Evolutionary conservation across 2,113 vertebrate genomes (phyloP).

Genomic region (Perca schrenkii): DNA sequence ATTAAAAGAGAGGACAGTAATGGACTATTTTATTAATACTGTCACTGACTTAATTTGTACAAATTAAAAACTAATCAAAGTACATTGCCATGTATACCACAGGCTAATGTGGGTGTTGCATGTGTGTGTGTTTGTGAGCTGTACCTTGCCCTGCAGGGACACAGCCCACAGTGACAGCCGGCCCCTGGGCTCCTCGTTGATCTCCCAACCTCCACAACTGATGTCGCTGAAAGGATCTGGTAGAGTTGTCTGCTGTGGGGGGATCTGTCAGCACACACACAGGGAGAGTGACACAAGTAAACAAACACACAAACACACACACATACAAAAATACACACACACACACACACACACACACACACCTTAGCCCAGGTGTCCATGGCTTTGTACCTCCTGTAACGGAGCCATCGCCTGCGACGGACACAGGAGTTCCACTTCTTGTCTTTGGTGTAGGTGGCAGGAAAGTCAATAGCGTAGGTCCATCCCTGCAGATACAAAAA

Average conservation of each 20-base stretch:
- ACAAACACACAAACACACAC: background rate
- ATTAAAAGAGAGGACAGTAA: background rate
- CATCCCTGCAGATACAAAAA: slow-evolving; percentile 88
- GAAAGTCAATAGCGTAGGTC: slow-evolving; percentile 97
- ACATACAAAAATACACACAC: background rate
- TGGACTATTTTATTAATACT: background rate
- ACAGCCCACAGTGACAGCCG: slow-evolving; percentile 93
- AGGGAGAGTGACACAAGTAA: background rate
- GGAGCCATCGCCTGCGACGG: slow-evolving; percentile 93
- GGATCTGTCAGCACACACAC: slow-evolving; percentile 84
- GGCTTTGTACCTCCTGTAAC: slow-evolving; percentile 94
- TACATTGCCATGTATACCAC: background rate
- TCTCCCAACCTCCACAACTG: slow-evolving; percentile 94
- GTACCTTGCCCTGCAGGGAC: slow-evolving; percentile 95
- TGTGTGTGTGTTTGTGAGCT: background rate
- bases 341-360: slow-evolving; percentile 16
- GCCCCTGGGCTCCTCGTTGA: slow-evolving; percentile 91
- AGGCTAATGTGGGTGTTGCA: background rate
- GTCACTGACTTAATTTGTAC: background rate
- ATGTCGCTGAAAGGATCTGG: slow-evolving; percentile 97
- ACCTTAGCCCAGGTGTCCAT: slow-evolving; percentile 95
- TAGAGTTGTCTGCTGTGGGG: slow-evolving; percentile 83
- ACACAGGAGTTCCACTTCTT: slow-evolving; percentile 99
- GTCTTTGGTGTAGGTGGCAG: slow-evolving; percentile 93
- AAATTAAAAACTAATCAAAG: background rate